phyloP scores from a whole-genome alignment of 2,888 invertebrate species.

The Drosophila neutralis region DNA sequence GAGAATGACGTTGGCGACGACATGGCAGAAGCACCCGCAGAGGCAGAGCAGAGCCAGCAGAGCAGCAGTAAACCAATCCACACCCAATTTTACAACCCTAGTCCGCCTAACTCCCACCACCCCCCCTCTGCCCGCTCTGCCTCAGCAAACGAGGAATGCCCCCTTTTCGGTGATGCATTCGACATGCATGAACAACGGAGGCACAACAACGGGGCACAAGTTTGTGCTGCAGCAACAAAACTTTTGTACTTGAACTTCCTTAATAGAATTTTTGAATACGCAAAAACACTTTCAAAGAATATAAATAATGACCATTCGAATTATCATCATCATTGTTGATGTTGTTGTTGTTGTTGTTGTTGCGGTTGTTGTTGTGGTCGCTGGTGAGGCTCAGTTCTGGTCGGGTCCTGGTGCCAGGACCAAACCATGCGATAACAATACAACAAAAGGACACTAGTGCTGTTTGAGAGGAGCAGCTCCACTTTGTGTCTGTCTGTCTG shows the following conservation, averaged over 20 bases:
- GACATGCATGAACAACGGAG: conserved; percentile 73
- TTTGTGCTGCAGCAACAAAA: conserved; percentile 37
- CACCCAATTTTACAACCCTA: conserved; percentile 45
- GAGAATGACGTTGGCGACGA: conserved; percentile 67
- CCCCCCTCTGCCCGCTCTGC: conserved; percentile 9
- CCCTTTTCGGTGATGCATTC: conserved; percentile 64
- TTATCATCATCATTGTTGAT: conserved; percentile 69
- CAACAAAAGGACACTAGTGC: conserved; percentile 54
- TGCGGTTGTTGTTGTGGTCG: conserved; percentile 22
- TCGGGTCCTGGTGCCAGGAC: conserved; percentile 19
- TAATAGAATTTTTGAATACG: conserved; percentile 85
- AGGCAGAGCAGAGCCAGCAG: conserved; percentile 21
- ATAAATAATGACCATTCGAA: conserved; percentile 84
- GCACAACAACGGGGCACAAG: conserved; percentile 33
- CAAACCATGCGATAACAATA: conserved; percentile 62
- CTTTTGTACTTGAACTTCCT: conserved; percentile 80
- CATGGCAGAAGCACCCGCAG: conserved; percentile 46
- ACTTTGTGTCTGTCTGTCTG: background rate
- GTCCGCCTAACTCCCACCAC: background rate
- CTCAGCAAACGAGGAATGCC: conserved; percentile 2
- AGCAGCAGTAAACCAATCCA: conserved; percentile 21
- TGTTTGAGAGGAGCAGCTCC: conserved; percentile 7
- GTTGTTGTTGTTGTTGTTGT: conserved; percentile 22
- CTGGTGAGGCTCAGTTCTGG: background rate
- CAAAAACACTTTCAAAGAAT: conserved; percentile 83